Conservation (phyloP, 2,797 vertebrate genomes). For the Microchirus variegatus region DNA sequence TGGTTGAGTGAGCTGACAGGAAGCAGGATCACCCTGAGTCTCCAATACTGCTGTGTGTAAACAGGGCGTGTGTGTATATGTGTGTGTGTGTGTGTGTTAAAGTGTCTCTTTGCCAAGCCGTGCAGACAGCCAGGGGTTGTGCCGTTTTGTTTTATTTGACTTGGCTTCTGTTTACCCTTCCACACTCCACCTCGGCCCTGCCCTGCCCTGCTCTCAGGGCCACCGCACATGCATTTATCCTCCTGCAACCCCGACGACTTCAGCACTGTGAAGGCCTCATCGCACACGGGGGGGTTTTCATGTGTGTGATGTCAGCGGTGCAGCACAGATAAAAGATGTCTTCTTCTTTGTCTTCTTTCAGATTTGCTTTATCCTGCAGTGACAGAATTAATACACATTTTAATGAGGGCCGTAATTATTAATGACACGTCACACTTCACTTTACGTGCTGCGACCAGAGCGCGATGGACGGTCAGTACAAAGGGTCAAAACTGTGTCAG, state of each 20-base stretch:
- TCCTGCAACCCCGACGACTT: conserved; percentile 11
- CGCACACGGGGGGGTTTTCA: background rate
- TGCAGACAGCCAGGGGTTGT: conserved; percentile 26
- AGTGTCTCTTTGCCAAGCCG: conserved; percentile 1
- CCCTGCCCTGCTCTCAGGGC: conserved; percentile 24
- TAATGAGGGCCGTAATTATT: conserved; percentile 43
- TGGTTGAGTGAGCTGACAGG: conserved; percentile 21
- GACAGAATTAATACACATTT: conserved; percentile 1
- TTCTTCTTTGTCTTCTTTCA: too few relatives aligned
- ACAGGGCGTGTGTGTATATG: conserved; percentile 22
- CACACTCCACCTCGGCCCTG: conserved; percentile 42
- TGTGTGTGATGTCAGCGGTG: too few relatives aligned
- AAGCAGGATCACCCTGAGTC: conserved; percentile 13
- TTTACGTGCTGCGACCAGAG: conserved; percentile 4
- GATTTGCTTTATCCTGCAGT: too few relatives aligned
- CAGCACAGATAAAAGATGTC: too few relatives aligned
- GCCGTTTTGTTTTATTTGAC: conserved; percentile 56
- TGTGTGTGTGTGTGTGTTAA: conserved; percentile 12
- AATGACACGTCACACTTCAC: conserved; percentile 6
- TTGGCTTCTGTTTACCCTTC: conserved; percentile 50
- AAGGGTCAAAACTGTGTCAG: conserved; percentile 40
- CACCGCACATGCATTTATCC: conserved; percentile 27
- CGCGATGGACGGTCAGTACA: conserved; percentile 23
- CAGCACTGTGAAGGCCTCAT: background rate
- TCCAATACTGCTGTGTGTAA: conserved; percentile 34